Evolutionary conservation across 2,888 invertebrate species (phyloP), one percentile per base, ranked within the genome.

Genomic region (Pachydiplax longipennis): DNA sequence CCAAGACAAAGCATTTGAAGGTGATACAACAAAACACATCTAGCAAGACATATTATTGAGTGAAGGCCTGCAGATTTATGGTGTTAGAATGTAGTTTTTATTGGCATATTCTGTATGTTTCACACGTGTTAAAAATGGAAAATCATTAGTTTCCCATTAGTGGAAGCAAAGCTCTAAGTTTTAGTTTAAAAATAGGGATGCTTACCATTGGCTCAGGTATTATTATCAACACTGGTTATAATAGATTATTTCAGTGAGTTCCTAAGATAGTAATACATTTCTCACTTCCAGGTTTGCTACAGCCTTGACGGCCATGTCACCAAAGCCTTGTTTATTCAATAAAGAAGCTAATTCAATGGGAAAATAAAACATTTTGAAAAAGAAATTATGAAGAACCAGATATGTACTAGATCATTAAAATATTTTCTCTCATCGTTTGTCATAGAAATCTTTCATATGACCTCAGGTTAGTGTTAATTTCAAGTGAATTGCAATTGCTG

Each of bases 401-500:
- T 37, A 61, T 31, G 61, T 37, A 87, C 37, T 61, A 58, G 58
- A 58, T 73, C 73, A 31, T 73, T 31, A 58, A 53, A 83, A 83
- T 18, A 58, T 87, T 37, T 87, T 61, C 3, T 35, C 22, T 73
- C 13, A 13, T 25, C 8, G 12, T 73, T 31, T 31, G 22, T 73
- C 31, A 65, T 10, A 73, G 31, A 73, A 73, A 10, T 13, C 8
- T 31, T 73, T 73, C 25, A 73, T 31, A 8, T 31, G 31, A 73
- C 73, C 73, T 13, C 22, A 73, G 12, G 31, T 73, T 73, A 61
- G 37, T 37, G 37, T 87, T 87, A 35, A 61, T 37, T 87, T 35
- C 37, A 87, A 37, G 18, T 61, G 61, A 87, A 87, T 90, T 90
- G 37, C 90, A 91, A 91, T 91, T 73, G 65, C 61, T 65, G 82